A percentile compares a stretch with the other conserved stretches of the same genome.
phyloP scores from a whole-genome alignment of 2,888 invertebrate genomes.

The Oasisia sp. region DNA sequence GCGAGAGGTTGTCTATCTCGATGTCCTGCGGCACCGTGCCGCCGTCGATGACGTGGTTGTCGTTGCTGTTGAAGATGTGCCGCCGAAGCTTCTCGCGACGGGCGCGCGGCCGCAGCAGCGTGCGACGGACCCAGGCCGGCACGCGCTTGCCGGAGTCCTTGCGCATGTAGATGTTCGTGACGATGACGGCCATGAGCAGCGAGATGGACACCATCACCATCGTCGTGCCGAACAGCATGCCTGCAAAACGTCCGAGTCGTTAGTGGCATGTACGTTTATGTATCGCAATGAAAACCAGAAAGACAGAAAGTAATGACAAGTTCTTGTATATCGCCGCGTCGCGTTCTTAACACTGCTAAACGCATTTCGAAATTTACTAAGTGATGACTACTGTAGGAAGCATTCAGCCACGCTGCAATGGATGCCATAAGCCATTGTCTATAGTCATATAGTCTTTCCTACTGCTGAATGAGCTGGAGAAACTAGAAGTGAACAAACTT shows the following conservation, averaged over 20 bases:
- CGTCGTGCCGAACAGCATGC: conserved; percentile 42
- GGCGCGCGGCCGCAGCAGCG: conserved; percentile 27
- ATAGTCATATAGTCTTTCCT: too few relatives aligned
- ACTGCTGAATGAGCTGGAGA: too few relatives aligned
- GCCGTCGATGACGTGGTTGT: conserved; percentile 36
- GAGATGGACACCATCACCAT: conserved; percentile 47
- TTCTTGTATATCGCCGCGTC: too few relatives aligned
- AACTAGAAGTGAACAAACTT: too few relatives aligned
- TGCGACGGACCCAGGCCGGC: conserved; percentile 35
- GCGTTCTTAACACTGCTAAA: too few relatives aligned
- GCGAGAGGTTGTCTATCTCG: conserved; percentile 40
- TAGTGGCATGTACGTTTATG: too few relatives aligned
- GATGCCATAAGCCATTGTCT: too few relatives aligned
- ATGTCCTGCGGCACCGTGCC: conserved; percentile 29
- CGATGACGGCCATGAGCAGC: conserved; percentile 44
- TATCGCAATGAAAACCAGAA: conserved; percentile 21
- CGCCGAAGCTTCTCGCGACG: conserved; percentile 26
- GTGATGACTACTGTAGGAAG: too few relatives aligned
- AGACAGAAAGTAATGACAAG: conserved; percentile 25
- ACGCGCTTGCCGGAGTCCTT: conserved; percentile 38
- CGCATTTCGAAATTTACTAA: too few relatives aligned
- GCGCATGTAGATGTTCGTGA: conserved; percentile 43
- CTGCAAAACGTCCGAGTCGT: conserved; percentile 23
- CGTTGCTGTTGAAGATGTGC: conserved; percentile 28
- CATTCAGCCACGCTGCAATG: too few relatives aligned